Evolutionary conservation across 2,888 invertebrate species (phyloP).

Genomic region (Drosophila lacicola): DNA sequence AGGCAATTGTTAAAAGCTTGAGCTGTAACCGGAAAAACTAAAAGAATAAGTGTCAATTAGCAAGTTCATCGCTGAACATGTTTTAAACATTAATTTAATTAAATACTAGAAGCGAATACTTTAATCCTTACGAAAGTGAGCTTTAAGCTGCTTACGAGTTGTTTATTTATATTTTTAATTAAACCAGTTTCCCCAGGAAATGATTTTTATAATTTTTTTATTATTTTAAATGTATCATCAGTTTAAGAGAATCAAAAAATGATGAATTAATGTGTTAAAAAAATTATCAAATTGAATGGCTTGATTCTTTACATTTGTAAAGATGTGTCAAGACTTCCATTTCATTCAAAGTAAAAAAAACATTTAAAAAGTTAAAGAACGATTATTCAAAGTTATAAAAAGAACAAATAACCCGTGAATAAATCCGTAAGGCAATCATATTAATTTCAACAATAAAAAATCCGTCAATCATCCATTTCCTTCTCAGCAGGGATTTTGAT

Average conservation of each 20-base stretch:
- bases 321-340: too few species aligned
- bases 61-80: background rate
- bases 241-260: too few species aligned
- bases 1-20: background rate
- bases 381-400: background rate
- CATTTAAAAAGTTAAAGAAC: background rate
- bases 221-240: too few species aligned
- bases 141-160: too few species aligned
- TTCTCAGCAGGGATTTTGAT: background rate
- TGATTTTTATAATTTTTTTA: too few species aligned
- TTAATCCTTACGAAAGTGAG: background rate
- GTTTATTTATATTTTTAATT: too few species aligned
- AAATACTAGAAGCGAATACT: background rate
- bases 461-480: background rate
- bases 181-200: too few species aligned
- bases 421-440: too few species aligned
- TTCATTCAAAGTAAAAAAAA: background rate
- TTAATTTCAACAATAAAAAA: background rate
- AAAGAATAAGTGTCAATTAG: background rate
- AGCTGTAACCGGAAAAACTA: conserved; percentile 4
- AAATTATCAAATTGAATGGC: too few species aligned
- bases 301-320: too few species aligned
- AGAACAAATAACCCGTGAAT: too few species aligned
- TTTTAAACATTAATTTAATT: background rate
- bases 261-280: too few species aligned